A percentile compares a stretch with the other conserved stretches of the same genome.
Evolutionary conservation across 2,797 vertebrate species (phyloP).

Genomic region (Hemitrygon akajei): DNA sequence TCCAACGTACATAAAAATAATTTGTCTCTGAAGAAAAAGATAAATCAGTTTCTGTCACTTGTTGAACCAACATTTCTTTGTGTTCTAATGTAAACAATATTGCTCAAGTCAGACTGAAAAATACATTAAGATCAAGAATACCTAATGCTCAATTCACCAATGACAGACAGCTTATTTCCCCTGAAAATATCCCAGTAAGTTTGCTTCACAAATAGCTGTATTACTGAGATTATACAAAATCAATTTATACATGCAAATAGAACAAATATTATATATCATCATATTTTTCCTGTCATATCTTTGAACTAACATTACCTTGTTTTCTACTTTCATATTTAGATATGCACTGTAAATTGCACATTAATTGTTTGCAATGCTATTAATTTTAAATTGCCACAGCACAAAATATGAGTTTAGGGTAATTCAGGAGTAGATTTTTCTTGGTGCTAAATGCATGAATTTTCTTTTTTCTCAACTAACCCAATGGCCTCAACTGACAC

Average conservation of each 20-base stretch:
- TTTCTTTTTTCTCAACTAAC: slow-evolving; percentile 51
- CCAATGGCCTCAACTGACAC: slow-evolving; percentile 44
- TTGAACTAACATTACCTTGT: neutral
- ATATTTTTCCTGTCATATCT: neutral
- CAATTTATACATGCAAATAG: neutral
- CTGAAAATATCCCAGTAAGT: slow-evolving; percentile 45
- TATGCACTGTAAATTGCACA: neutral
- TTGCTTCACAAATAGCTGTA: neutral
- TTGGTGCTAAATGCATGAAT: slow-evolving; percentile 56
- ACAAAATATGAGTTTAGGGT: slow-evolving; percentile 39
- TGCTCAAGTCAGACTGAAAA: slow-evolving; percentile 54
- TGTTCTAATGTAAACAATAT: slow-evolving; percentile 50
- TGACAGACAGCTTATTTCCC: slow-evolving; percentile 72
- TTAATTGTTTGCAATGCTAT: neutral
- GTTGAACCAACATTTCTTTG: slow-evolving; percentile 50
- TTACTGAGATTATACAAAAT: neutral
- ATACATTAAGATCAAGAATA: slow-evolving; percentile 82
- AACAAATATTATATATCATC: neutral
- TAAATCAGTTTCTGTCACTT: slow-evolving; percentile 60
- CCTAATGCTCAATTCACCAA: slow-evolving; percentile 71
- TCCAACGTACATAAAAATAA: slow-evolving; percentile 48
- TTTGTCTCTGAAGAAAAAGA: slow-evolving; percentile 48
- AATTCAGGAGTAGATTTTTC: slow-evolving; percentile 58
- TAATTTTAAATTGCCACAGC: slow-evolving; percentile 34
- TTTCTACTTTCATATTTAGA: neutral